These are phyloP conservation scores for Mythimna pallens DNA, from an alignment of 2,888 invertebrate species.

Conservation along the genomic window DNA sequence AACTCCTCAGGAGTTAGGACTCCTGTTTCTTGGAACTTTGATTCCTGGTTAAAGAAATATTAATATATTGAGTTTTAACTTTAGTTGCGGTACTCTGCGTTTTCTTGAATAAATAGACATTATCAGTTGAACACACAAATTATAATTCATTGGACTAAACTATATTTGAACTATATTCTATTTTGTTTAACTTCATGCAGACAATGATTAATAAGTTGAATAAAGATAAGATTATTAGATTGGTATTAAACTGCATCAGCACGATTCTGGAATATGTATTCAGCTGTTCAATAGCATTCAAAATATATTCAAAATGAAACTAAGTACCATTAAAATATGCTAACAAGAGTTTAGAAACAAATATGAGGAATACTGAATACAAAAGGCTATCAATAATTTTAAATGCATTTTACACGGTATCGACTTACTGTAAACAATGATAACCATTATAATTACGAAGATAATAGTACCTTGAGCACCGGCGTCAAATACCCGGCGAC, in stretches of 20 bases:
- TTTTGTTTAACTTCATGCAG: conserved; percentile 11
- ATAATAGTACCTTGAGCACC: conserved; percentile 95
- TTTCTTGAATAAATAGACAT: neutral
- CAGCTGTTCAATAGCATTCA: conserved; percentile 2
- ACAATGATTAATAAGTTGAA: conserved; percentile 13
- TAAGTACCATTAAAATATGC: neutral
- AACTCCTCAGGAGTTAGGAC: conserved; percentile 99
- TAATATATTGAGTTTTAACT: neutral
- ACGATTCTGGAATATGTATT: conserved; percentile 7
- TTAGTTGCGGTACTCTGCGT: neutral
- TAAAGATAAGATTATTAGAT: conserved; percentile 16
- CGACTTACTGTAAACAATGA: conserved; percentile 49
- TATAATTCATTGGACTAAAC: conserved; percentile 4
- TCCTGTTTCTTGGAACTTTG: conserved; percentile 99
- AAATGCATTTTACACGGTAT: conserved; percentile 20
- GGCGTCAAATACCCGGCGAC: conserved; percentile 99
- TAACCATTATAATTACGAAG: conserved; percentile 36
- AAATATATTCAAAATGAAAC: conserved; percentile 2
- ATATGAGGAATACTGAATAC: neutral
- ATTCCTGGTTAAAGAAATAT: conserved; percentile 92
- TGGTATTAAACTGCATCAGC: neutral
- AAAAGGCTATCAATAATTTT: conserved; percentile 11
- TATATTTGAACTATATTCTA: conserved; percentile 16
- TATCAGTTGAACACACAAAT: conserved; percentile 7
- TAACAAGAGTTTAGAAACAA: neutral